phyloP scores from a whole-genome alignment of 2,113 vertebrate species.

The Camelus bactrianus region DNA sequence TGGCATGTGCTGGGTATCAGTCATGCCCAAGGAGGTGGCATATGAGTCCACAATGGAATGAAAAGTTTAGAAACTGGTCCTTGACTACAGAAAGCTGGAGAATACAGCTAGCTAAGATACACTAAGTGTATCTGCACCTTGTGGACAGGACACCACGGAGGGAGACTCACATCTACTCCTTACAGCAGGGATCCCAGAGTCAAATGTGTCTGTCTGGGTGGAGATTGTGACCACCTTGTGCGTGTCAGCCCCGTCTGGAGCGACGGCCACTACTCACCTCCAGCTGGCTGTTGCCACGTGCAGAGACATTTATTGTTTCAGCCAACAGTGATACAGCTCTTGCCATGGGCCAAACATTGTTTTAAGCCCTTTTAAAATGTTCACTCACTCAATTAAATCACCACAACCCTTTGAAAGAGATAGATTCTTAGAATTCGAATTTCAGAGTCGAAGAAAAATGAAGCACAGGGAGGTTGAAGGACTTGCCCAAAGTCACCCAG shows the following conservation, averaged over 20 bases:
- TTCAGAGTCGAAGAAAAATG: not conserved
- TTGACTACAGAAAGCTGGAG: not conserved
- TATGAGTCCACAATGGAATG: not conserved
- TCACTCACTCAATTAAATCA: not conserved
- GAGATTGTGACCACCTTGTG: not conserved
- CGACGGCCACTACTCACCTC: not conserved
- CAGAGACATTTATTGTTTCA: not conserved
- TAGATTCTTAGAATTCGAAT: not conserved
- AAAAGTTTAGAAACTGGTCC: not conserved
- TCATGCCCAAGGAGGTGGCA: not conserved
- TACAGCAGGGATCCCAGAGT: not conserved
- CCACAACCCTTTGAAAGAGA: not conserved
- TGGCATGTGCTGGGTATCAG: not conserved
- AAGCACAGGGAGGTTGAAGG: not conserved
- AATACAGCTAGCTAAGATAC: not conserved
- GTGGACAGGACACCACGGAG: not conserved
- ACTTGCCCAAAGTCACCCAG: not conserved
- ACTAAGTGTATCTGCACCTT: not conserved
- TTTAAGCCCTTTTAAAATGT: not conserved
- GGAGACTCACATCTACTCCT: fast-evolving
- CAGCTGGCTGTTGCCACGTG: not conserved
- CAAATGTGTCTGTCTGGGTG: not conserved
- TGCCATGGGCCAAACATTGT: not conserved
- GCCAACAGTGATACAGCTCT: not conserved
- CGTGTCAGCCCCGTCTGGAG: not conserved